Conservation (phyloP, 1,140 invertebrate species). For the Drosophila kepulauana region DNA sequence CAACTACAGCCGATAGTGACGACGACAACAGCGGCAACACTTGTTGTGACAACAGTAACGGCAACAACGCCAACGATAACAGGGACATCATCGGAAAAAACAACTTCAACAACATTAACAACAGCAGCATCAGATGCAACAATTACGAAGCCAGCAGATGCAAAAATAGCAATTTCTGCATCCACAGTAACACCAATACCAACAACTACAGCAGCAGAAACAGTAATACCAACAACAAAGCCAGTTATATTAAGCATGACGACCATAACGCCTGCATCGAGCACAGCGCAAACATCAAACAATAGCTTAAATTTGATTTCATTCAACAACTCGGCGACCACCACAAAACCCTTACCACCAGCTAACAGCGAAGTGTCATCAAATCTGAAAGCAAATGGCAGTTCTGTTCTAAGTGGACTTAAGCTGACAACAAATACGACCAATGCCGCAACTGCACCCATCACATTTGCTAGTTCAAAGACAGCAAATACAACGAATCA, state of each 20-base stretch:
- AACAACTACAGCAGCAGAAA: slow-evolving; percentile 14
- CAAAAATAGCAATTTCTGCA: background rate
- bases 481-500: slow-evolving; percentile 17
- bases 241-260: background rate
- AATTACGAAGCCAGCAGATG: background rate
- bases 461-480: slow-evolving; percentile 24
- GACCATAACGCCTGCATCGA: slow-evolving; percentile 11
- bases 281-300: background rate
- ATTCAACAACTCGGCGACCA: background rate
- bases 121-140: slow-evolving; percentile 22
- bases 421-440: slow-evolving; percentile 8
- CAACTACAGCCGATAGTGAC: background rate
- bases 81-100: slow-evolving; percentile 8
- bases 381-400: background rate
- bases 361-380: background rate
- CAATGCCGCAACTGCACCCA: background rate
- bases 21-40: background rate
- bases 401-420: background rate
- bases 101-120: slow-evolving; percentile 14
- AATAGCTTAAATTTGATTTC: slow-evolving; percentile 7
- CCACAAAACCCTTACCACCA: background rate
- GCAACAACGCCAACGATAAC: slow-evolving; percentile 9
- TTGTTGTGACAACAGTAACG: background rate
- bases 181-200: slow-evolving; percentile 3
- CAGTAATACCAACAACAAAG: slow-evolving; percentile 19